Percentiles rank a stretch among this genome's conserved stretches.
These are phyloP conservation scores for Fabriciana adippe DNA, from an alignment of 2,888 invertebrate genomes.

Conservation along the genomic window DNA sequence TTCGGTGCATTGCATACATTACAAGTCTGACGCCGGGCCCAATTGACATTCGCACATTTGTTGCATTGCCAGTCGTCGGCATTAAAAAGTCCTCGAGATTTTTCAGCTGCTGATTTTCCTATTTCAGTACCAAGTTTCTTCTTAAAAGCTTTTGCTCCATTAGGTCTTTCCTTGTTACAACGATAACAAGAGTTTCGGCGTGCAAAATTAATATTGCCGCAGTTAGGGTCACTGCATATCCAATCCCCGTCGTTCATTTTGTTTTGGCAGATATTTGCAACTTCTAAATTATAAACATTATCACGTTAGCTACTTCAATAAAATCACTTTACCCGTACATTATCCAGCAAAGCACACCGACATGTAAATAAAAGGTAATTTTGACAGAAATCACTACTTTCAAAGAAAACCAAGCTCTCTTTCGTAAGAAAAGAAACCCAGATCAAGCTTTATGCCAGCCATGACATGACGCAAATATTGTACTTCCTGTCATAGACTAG, in stretches of 20 bases:
- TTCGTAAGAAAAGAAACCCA: slow-evolving; percentile 71
- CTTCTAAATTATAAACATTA: slow-evolving; percentile 36
- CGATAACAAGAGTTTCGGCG: slow-evolving; percentile 94
- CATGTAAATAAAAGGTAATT: slow-evolving; percentile 69
- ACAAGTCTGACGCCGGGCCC: slow-evolving; percentile 97
- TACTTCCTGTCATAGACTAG: slow-evolving; percentile 30
- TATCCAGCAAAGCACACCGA: slow-evolving; percentile 39
- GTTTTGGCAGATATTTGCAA: slow-evolving; percentile 46
- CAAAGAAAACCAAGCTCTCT: slow-evolving; percentile 77
- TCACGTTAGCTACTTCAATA: slow-evolving; percentile 36
- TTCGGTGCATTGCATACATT: slow-evolving; percentile 99
- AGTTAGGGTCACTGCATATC: slow-evolving; percentile 86
- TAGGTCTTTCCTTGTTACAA: slow-evolving; percentile 88
- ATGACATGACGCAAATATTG: slow-evolving; percentile 46
- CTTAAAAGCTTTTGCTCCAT: slow-evolving; percentile 72
- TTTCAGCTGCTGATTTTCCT: slow-evolving; percentile 98
- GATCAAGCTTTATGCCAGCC: slow-evolving; percentile 74
- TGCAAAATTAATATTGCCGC: slow-evolving; percentile 97
- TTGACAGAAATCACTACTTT: slow-evolving; percentile 62
- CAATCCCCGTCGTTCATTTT: slow-evolving; percentile 84
- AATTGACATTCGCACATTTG: slow-evolving; percentile 99
- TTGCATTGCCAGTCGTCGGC: slow-evolving; percentile 99
- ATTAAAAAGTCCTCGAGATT: slow-evolving; percentile 96
- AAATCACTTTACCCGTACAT: slow-evolving; percentile 37
- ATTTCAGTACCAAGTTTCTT: slow-evolving; percentile 97